Percentiles rank a stretch among this genome's conserved stretches.
These are phyloP conservation scores for Luscinia luscinia DNA, from an alignment of 2,797 vertebrate species.

Conservation along the genomic window DNA sequence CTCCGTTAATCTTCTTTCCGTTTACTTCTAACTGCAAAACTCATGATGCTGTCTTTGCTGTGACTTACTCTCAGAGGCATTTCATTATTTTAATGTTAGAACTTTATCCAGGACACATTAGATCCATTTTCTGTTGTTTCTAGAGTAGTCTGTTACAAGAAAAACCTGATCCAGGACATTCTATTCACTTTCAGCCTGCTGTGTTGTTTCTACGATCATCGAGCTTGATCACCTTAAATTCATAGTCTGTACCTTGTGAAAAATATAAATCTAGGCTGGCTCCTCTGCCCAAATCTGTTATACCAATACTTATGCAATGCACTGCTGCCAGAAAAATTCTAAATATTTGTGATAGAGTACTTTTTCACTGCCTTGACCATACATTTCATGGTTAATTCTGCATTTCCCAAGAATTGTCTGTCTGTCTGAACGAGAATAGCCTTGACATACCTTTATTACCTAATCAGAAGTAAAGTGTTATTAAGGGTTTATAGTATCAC, in stretches of 20 bases:
- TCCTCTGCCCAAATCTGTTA: neutral
- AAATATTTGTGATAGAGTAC: neutral
- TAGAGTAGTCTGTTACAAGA: neutral
- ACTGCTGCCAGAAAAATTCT: neutral
- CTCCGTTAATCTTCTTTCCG: neutral
- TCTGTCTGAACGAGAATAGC: neutral
- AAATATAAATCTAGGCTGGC: neutral
- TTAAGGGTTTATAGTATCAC: neutral
- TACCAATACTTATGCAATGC: neutral
- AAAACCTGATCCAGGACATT: neutral
- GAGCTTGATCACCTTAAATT: neutral
- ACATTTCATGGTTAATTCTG: neutral
- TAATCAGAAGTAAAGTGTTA: neutral
- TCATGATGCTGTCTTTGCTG: neutral
- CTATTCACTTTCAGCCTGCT: neutral
- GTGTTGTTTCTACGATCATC: neutral
- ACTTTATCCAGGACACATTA: neutral
- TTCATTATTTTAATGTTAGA: neutral
- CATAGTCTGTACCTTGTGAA: neutral
- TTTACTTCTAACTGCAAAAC: neutral
- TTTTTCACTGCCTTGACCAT: neutral
- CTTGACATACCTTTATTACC: neutral
- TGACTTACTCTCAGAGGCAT: neutral
- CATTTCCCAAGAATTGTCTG: accelerated
- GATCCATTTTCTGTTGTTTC: neutral